These are phyloP conservation scores for Hoplostethus mediterraneus DNA, from an alignment of 2,797 vertebrate genomes.

Conservation along the genomic window DNA sequence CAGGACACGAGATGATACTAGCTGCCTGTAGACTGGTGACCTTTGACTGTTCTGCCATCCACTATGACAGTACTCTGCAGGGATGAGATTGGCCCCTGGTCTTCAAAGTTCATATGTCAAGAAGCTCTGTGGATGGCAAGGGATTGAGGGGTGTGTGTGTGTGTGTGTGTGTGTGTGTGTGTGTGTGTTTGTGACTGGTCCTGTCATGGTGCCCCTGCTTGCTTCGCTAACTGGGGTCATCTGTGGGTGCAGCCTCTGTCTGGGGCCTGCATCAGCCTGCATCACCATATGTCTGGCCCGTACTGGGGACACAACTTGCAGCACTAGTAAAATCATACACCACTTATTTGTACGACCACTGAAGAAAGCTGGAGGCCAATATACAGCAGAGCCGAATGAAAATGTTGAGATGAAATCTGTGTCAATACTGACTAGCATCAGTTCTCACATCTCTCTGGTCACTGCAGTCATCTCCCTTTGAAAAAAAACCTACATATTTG, in stretches of 20 bases:
- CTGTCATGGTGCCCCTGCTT: slow-evolving; percentile 28
- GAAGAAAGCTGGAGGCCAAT: too few relatives aligned
- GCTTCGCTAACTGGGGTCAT: slow-evolving; percentile 38
- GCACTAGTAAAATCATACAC: slow-evolving; percentile 1
- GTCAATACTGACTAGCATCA: too few relatives aligned
- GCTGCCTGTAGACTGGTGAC: slow-evolving; percentile 47
- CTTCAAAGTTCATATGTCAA: slow-evolving; percentile 40
- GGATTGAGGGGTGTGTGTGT: slow-evolving; percentile 18
- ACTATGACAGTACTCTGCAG: slow-evolving; percentile 46
- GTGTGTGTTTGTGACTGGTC: background rate
- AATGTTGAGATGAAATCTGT: too few relatives aligned
- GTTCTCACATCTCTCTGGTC: too few relatives aligned
- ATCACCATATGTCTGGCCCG: background rate
- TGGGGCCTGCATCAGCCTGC: background rate
- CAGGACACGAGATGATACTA: slow-evolving; percentile 24
- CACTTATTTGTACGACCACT: background rate
- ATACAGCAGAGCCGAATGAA: too few relatives aligned
- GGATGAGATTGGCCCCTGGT: slow-evolving; percentile 55
- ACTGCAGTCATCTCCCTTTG: too few relatives aligned
- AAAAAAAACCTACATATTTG: background rate
- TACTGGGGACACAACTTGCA: slow-evolving; percentile 11
- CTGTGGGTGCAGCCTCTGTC: background rate
- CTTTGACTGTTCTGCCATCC: slow-evolving; percentile 50
- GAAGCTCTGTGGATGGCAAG: slow-evolving; percentile 13
- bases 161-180: background rate